A percentile compares a stretch with the other conserved stretches of the same genome.
These are phyloP conservation scores for Urocyon cinereoargenteus DNA, from an alignment of 2,797 vertebrate genomes.

Conservation along the genomic window DNA sequence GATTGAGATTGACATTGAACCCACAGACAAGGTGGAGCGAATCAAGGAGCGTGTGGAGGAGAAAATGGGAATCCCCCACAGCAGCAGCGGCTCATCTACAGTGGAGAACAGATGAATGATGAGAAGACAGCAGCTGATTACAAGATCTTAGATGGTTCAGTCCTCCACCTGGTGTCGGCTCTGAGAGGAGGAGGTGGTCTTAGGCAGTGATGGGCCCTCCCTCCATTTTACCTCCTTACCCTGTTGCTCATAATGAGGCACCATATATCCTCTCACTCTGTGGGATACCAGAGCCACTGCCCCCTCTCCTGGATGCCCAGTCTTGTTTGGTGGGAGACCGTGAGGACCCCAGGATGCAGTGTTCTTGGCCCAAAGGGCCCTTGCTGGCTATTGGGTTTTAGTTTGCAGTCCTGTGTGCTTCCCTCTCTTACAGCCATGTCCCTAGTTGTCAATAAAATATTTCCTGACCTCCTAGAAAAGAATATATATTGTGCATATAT, in stretches of 20 bases:
- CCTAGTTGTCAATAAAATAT: conserved; percentile 82
- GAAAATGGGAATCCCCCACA: conserved; percentile 96
- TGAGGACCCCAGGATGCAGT: conserved; percentile 63
- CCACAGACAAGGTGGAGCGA: conserved; percentile 97
- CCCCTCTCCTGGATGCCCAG: conserved; percentile 59
- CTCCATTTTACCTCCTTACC: neutral
- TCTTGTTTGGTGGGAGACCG: conserved; percentile 54
- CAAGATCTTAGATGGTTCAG: conserved; percentile 97
- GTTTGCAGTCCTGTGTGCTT: conserved; percentile 68
- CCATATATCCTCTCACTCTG: conserved; percentile 38
- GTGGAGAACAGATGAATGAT: conserved; percentile 98
- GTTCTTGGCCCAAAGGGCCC: conserved; percentile 60
- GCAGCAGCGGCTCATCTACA: conserved; percentile 97
- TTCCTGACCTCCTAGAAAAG: conserved; percentile 57
- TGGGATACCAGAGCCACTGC: conserved; percentile 61
- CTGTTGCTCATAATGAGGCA: conserved; percentile 54
- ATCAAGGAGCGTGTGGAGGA: conserved; percentile 97
- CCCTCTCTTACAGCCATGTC: conserved; percentile 66
- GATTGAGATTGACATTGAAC: conserved; percentile 97
- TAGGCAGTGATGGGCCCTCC: conserved; percentile 73
- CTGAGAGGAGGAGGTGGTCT: conserved; percentile 90
- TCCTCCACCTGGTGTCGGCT: conserved; percentile 95
- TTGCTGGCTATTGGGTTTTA: conserved; percentile 67
- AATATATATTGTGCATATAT: no score
- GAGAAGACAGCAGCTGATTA: conserved; percentile 97